Evolutionary conservation across 2,797 vertebrate genomes (phyloP), one percentile per base, ranked within the genome.

Genomic region (Gouania willdenowi): DNA sequence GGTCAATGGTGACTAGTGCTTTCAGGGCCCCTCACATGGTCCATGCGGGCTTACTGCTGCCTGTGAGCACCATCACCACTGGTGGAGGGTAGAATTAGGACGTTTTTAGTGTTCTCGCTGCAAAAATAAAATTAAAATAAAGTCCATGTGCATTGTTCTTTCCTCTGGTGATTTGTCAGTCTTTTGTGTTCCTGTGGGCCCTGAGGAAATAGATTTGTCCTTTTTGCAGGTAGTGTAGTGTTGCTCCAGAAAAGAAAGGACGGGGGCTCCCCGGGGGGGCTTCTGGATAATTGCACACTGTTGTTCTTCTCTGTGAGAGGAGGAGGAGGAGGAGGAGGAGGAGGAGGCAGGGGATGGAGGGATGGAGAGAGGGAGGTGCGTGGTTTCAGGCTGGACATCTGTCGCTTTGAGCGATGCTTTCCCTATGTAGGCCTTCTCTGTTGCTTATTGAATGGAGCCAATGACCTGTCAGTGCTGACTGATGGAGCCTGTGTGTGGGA

Each of bases 391-490:
- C 86, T 74, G 86, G 90, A 93, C 92, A 94, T 93, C 92, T 94
- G 92, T 92, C 80, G 86, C 83, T 80, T 67, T 73, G 71, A 56
- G 22, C 16, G 2, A 34, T 16, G 48, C 26, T 7, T 19, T 6
- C 5, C 40, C 18, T 43, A 61, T 80, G 82, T 79, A 79, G 80
- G 77, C 58, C 79, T 84, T 80, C 70, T 37, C 70, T 75, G 76
- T 39, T 58, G 49, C 71, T 63, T 77, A 78, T 83, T 93, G 85
- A 92, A 90, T 89, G 86, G 87, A 88, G 85, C 85, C 85, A 87
- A 84, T 91, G 90, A 91, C 89, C 91, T 91, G 91, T 90, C 92
- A 91, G 79, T 82, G 83, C 84, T 92, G 91, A 93, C 89, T 89
- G 90, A 92, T 92, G 81, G 89, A 90, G 75, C 86, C 83, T 80